Percentiles rank a stretch among this genome's conserved stretches.
These are phyloP conservation scores for Grus americana DNA, from an alignment of 2,113 vertebrate genomes.

Conservation along the genomic window DNA sequence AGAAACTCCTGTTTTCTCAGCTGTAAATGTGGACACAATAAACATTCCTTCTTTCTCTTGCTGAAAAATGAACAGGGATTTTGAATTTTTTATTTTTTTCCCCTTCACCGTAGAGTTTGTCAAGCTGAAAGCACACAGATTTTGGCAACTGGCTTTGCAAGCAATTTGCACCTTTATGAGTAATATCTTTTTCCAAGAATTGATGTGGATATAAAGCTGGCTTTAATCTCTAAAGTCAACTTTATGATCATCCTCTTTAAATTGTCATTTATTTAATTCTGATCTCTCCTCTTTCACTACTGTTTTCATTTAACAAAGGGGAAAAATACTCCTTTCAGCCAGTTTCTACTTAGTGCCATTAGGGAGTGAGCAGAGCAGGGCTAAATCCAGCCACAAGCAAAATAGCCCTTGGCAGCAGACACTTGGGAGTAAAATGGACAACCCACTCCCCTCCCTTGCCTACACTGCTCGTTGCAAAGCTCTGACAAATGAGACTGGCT, in stretches of 20 bases:
- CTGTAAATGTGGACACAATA: background rate
- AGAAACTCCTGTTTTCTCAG: background rate
- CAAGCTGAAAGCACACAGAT: background rate
- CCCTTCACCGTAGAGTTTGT: background rate
- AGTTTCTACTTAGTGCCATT: background rate
- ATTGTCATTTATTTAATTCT: background rate
- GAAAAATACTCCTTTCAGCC: background rate
- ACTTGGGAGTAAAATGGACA: background rate
- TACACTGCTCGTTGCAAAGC: background rate
- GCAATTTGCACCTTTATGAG: background rate
- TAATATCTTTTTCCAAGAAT: background rate
- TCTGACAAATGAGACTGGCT: background rate
- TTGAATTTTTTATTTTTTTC: background rate
- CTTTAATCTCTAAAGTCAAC: background rate
- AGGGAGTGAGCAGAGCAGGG: background rate
- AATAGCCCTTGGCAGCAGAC: background rate
- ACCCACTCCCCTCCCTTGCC: background rate
- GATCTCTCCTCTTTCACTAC: background rate
- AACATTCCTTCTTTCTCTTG: background rate
- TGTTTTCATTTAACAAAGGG: background rate
- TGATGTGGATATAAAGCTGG: background rate
- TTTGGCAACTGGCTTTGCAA: background rate
- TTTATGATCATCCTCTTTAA: background rate
- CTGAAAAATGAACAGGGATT: background rate
- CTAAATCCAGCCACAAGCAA: background rate